Base-by-base conservation (phyloP, 2,888 invertebrate species). In the Cataglyphis cursor region DNA sequence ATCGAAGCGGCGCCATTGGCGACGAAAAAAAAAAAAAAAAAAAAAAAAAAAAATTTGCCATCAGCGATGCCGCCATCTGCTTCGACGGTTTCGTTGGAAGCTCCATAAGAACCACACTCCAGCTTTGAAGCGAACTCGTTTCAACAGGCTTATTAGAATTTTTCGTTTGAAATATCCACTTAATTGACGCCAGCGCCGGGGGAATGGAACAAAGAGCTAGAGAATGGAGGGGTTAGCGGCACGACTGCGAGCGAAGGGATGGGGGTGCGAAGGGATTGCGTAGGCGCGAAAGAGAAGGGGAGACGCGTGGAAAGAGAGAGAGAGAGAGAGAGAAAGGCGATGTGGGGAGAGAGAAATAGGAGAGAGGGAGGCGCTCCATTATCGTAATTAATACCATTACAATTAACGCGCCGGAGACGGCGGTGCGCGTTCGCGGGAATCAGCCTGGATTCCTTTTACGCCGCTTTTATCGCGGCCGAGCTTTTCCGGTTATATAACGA, bases 331-430 rank as follows among this genome's bases (percentile, higher is more conserved):
- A 70, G 66, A 24, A 48, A 51, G 51, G 6, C 10, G 57, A n/a
- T n/a, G 62, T 31, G 18, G 66, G 10, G 24, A 1, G 28, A 62
- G 38, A 75, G 74, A n/a, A 64, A 64, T 31, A 66, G 72, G 66
- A 54, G 54, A 73, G 84, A 83, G 73, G 31, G 82, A 72, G 86
- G 88, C 83, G 86, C 90, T 93, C 94, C 94, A 94, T 94, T 94
- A 94, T 92, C 92, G 92, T 93, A 94, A 94, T 94, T 94, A 93
- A 94, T 94, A 92, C 92, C 93, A 93, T 93, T 94, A 93, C 91
- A 93, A 93, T 94, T 93, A 94, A 93, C 91, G 92, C 90, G 89
- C 61, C 83, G 73, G 89, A 87, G 90, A 89, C 90, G 85, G 84
- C 84, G 87, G 85, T 82, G 78, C 74, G 78, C 74, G 90, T 83